Percentiles rank a stretch among this genome's conserved stretches.
phyloP scores from a whole-genome alignment of 2,888 invertebrate genomes.

The Caenorhabditis uteleia region DNA sequence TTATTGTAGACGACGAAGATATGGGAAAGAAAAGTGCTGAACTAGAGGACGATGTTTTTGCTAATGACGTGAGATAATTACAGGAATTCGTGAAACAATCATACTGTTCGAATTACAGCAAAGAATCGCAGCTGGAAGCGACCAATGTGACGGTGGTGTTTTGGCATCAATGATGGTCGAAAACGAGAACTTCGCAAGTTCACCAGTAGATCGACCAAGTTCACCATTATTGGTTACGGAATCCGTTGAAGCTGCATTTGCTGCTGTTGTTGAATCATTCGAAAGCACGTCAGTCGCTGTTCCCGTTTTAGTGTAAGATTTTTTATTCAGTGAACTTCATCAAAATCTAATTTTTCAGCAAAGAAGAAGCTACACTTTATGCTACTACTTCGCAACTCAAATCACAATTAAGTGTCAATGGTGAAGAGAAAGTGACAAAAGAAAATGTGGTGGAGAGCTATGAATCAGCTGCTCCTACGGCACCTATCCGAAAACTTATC shows the following conservation, averaged over 20 bases:
- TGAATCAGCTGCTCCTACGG: background rate
- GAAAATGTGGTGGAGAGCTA: background rate
- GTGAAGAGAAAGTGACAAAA: background rate
- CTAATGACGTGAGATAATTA: background rate
- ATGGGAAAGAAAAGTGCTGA: constrained; percentile 3
- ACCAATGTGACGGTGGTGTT: constrained; percentile 20
- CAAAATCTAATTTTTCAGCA: constrained; percentile 17
- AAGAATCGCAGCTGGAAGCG: constrained; percentile 29
- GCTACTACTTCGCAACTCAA: constrained; percentile 6
- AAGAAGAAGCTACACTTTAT: background rate
- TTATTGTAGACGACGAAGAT: constrained; percentile 7
- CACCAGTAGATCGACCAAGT: too few relatives aligned
- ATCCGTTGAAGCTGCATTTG: constrained; percentile 25
- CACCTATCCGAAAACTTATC: constrained; percentile 27
- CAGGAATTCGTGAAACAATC: background rate
- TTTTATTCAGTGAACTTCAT: too few relatives aligned
- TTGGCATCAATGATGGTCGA: constrained; percentile 11
- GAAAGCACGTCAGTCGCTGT: constrained; percentile 1
- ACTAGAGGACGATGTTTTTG: constrained; percentile 23
- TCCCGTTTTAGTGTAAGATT: constrained; percentile 13
- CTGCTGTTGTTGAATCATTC: constrained; percentile 6
- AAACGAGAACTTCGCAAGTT: too few relatives aligned
- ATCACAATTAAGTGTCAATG: constrained; percentile 5
- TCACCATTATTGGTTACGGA: constrained; percentile 16
- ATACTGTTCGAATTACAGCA: background rate